These are phyloP conservation scores for Ichneumoninae sp. DNA, from an alignment of 2,888 invertebrate species.

Conservation along the genomic window DNA sequence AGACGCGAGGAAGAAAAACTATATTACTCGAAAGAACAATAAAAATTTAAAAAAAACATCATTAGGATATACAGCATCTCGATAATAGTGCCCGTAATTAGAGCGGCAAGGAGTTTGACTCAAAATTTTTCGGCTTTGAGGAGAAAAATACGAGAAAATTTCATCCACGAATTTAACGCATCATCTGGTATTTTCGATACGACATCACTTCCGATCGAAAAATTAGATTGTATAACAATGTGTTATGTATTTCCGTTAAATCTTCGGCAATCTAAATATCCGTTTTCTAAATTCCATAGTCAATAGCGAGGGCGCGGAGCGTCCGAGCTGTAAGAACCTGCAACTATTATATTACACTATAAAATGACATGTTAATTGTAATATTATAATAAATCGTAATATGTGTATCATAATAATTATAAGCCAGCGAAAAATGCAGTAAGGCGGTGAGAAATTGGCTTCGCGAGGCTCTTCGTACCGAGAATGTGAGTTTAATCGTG, in stretches of 20 bases:
- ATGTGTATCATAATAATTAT: neutral
- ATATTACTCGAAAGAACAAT: constrained; percentile 8
- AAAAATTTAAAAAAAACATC: neutral
- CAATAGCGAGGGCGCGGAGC: too few species aligned
- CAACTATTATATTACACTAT: too few species aligned
- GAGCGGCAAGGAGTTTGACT: constrained; percentile 7
- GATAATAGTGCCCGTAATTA: constrained; percentile 31
- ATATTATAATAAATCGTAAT: neutral
- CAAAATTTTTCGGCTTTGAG: constrained; percentile 9
- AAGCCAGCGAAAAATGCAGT: neutral
- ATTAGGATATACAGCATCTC: constrained; percentile 42
- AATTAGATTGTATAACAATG: too few species aligned
- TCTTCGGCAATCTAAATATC: too few species aligned
- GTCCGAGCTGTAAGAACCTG: too few species aligned
- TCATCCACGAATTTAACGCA: neutral
- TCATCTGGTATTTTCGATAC: too few species aligned
- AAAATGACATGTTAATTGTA: too few species aligned
- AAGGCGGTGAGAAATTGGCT: neutral
- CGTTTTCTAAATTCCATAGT: too few species aligned
- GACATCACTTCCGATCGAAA: too few species aligned
- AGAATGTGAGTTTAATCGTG: constrained; percentile 25
- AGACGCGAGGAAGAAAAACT: constrained; percentile 11
- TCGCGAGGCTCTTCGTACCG: neutral
- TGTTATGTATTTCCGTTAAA: too few species aligned
- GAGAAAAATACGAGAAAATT: neutral